A percentile compares a stretch with the other conserved stretches of the same genome.
phyloP scores from a whole-genome alignment of 2,888 invertebrate species.

The Villa cingulata region DNA sequence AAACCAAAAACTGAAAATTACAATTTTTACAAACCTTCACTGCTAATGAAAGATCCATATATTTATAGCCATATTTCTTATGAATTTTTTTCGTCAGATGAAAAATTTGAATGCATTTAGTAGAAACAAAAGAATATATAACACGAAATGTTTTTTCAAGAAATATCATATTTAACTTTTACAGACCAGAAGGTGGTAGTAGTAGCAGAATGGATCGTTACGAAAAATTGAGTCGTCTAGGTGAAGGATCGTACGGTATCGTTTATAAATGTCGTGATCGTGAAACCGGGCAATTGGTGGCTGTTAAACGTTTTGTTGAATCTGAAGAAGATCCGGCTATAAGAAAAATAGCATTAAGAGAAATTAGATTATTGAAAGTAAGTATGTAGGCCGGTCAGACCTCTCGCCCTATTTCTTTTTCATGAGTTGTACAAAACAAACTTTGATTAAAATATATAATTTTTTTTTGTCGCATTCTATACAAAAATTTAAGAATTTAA shows the following conservation, averaged over 20 bases:
- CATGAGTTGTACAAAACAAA: too few relatives aligned
- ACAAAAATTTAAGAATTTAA: constrained; percentile 74
- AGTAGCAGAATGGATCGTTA: constrained; percentile 86
- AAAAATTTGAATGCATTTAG: too few relatives aligned
- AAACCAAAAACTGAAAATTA: too few relatives aligned
- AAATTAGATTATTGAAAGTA: constrained; percentile 92
- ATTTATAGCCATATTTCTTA: too few relatives aligned
- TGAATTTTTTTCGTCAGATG: too few relatives aligned
- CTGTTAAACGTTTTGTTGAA: constrained; percentile 94
- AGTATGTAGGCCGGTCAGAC: too few relatives aligned
- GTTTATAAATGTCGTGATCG: constrained; percentile 94
- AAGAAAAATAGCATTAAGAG: constrained; percentile 86
- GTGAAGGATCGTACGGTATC: constrained; percentile 91
- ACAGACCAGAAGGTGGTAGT: constrained; percentile 54
- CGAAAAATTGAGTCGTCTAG: constrained; percentile 85
- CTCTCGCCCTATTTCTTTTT: neutral
- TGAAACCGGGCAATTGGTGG: constrained; percentile 87
- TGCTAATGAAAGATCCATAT: too few relatives aligned
- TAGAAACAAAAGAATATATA: too few relatives aligned
- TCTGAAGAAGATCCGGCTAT: constrained; percentile 95
- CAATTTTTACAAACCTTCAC: too few relatives aligned
- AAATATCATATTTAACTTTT: constrained; percentile 16
- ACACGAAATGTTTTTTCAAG: too few relatives aligned
- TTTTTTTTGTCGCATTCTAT: neutral
- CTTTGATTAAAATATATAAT: neutral